These are phyloP conservation scores for Eupithecia centaureata DNA, from an alignment of 2,888 invertebrate genomes.

Conservation along the genomic window DNA sequence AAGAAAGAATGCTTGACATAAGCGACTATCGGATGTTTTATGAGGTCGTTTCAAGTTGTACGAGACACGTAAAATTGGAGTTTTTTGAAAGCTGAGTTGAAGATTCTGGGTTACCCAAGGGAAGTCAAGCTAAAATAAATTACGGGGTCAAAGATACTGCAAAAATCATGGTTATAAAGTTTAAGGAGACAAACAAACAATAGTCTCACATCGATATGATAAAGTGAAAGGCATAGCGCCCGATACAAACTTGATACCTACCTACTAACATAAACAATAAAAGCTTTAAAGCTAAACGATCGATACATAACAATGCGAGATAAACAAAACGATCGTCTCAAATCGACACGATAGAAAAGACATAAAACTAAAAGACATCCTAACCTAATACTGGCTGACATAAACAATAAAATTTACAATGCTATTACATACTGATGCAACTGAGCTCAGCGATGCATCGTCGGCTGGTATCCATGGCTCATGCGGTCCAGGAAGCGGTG, in stretches of 20 bases:
- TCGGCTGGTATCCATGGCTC: conserved; percentile 86
- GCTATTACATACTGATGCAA: background rate
- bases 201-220: too few species aligned
- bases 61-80: background rate
- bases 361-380: background rate
- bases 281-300: background rate
- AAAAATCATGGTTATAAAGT: too few species aligned
- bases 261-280: background rate
- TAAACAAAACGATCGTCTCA: background rate
- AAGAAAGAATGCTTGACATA: background rate
- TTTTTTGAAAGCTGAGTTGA: background rate
- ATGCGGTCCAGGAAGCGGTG: conserved; percentile 93
- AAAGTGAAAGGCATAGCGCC: too few species aligned
- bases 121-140: background rate
- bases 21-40: background rate
- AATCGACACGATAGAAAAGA: background rate
- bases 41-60: background rate
- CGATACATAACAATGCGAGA: too few species aligned
- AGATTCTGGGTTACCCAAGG: background rate
- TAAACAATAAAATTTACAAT: background rate
- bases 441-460: conserved; percentile 35
- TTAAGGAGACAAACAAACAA: too few species aligned
- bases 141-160: too few species aligned
- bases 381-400: background rate
- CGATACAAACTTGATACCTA: too few species aligned